Evolutionary conservation across 2,888 invertebrate species (phyloP).

Genomic region (Trilocha varians): DNA sequence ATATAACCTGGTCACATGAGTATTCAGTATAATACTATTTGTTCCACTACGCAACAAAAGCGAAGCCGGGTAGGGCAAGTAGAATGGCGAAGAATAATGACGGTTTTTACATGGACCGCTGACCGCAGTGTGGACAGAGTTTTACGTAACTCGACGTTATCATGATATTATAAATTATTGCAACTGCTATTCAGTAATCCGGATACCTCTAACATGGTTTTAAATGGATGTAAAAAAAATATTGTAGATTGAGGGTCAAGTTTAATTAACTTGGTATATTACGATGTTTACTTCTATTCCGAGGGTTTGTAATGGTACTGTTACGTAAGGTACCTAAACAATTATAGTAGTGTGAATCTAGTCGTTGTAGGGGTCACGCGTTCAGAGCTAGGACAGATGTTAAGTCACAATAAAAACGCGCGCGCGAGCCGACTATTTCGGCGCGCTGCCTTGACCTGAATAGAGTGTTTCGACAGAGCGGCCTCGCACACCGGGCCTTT

Average conservation of each 20-base stretch:
- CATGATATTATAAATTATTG: constrained; percentile 4
- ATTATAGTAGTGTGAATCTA: background rate
- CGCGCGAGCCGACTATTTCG: constrained; percentile 70
- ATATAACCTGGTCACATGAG: background rate
- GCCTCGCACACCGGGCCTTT: constrained; percentile 73
- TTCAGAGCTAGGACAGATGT: constrained; percentile 59
- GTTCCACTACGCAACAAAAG: constrained; percentile 4
- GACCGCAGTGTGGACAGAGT: constrained; percentile 36
- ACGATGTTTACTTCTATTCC: too few species aligned
- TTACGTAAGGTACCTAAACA: background rate
- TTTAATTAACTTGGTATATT: too few species aligned
- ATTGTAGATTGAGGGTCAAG: too few species aligned
- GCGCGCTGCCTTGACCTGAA: constrained; percentile 71
- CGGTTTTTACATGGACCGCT: constrained; percentile 44
- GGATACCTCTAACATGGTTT: background rate
- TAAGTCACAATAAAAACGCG: constrained; percentile 70
- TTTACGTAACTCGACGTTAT: constrained; percentile 44
- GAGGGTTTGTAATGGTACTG: background rate
- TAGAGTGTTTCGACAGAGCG: constrained; percentile 70
- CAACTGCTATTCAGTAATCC: background rate
- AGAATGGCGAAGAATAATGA: constrained; percentile 30
- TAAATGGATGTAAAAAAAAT: too few species aligned
- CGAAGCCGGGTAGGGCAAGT: constrained; percentile 2
- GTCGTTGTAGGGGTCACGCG: constrained; percentile 23
- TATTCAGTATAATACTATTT: constrained; percentile 5